phyloP scores from a whole-genome alignment of 2,113 vertebrate species.

The Okapia johnstoni region DNA sequence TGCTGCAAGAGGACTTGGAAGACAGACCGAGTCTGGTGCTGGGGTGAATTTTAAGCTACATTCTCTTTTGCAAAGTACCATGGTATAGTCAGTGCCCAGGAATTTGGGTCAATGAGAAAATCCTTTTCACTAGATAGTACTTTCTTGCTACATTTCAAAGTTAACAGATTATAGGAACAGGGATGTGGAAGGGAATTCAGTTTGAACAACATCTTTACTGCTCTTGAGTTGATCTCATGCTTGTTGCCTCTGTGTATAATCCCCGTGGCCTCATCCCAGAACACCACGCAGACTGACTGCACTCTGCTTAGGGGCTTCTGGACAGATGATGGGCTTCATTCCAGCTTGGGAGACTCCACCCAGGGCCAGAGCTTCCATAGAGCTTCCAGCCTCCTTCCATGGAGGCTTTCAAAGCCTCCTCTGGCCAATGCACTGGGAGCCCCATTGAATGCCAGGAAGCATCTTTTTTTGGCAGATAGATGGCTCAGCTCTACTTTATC shows the following conservation, averaged over 20 bases:
- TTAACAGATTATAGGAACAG: neutral
- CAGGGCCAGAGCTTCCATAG: neutral
- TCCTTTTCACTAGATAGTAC: neutral
- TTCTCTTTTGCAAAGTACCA: neutral
- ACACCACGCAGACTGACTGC: neutral
- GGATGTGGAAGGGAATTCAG: neutral
- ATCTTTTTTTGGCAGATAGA: neutral
- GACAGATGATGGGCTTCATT: neutral
- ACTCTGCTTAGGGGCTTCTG: neutral
- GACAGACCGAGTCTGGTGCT: neutral
- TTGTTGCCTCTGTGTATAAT: neutral
- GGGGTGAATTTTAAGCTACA: neutral
- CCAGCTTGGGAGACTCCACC: neutral
- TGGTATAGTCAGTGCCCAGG: neutral
- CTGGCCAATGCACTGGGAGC: neutral
- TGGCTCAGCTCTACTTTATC: neutral
- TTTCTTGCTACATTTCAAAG: neutral
- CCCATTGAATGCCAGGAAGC: neutral
- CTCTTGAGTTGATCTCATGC: neutral
- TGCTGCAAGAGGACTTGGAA: neutral
- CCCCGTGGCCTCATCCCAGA: rapidly evolving
- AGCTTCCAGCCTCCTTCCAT: neutral
- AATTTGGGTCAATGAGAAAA: neutral
- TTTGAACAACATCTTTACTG: neutral
- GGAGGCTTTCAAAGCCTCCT: neutral